Conservation (phyloP, 2,888 invertebrate species). For the Papilio protenor region DNA sequence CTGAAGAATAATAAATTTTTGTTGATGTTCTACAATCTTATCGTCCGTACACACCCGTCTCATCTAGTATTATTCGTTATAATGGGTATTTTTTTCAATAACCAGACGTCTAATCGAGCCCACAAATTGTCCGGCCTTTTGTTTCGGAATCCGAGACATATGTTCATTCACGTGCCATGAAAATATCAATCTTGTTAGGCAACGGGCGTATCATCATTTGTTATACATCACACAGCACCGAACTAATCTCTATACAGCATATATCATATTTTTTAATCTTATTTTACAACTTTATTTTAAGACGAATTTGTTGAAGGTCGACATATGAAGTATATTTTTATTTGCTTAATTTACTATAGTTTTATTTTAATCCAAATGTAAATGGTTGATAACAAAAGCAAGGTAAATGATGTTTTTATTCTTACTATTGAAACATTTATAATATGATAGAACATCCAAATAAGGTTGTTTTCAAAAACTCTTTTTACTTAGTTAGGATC, state of each 20-base stretch:
- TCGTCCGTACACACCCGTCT: background rate
- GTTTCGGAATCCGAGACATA: slow-evolving; percentile 65
- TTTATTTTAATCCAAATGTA: background rate
- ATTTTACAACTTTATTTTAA: slow-evolving; percentile 29
- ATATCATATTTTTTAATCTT: slow-evolving; percentile 14
- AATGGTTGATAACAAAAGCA: background rate
- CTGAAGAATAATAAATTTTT: too few species aligned
- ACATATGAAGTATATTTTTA: background rate
- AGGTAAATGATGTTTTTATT: background rate
- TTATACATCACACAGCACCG: slow-evolving; percentile 58
- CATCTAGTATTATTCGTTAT: slow-evolving; percentile 26
- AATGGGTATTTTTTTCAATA: slow-evolving; percentile 62
- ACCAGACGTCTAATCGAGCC: slow-evolving; percentile 61
- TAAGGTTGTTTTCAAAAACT: too few species aligned
- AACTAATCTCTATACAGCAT: slow-evolving; percentile 50
- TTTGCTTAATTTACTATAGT: background rate
- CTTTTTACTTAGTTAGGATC: too few species aligned
- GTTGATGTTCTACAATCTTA: background rate
- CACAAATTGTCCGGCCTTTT: slow-evolving; percentile 76
- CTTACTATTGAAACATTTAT: too few species aligned
- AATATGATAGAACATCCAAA: too few species aligned
- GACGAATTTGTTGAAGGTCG: slow-evolving; percentile 1
- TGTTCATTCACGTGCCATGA: slow-evolving; percentile 67
- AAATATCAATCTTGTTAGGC: slow-evolving; percentile 75
- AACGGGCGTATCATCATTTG: slow-evolving; percentile 69